phyloP scores from a whole-genome alignment of 1,140 invertebrate genomes.

The Popillia japonica region DNA sequence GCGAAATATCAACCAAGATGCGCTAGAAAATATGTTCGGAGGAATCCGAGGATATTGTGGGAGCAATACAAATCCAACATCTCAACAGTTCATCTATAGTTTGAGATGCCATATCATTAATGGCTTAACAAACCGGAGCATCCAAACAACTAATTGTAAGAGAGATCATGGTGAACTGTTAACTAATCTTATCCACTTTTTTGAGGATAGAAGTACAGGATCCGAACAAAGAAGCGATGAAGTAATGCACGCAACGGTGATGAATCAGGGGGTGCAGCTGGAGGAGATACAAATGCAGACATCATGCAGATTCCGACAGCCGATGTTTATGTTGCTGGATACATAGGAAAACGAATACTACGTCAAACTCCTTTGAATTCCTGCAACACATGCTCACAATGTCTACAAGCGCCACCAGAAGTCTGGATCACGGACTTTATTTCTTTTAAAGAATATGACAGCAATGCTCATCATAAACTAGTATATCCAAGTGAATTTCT shows the following conservation, averaged over 20 bases:
- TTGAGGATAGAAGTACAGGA: no score
- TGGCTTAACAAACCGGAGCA: not conserved
- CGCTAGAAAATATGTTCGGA: not conserved
- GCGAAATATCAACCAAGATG: not conserved
- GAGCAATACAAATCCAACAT: not conserved
- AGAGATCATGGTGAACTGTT: not conserved
- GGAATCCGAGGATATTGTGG: not conserved
- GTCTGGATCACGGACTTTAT: not conserved
- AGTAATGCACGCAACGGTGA: not conserved
- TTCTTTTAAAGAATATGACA: constrained; percentile 5
- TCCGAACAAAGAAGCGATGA: not conserved
- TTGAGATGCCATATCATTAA: not conserved
- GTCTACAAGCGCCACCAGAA: not conserved
- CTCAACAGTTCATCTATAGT: not conserved
- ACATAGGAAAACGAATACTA: not conserved
- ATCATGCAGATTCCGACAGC: not conserved
- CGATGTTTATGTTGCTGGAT: not conserved
- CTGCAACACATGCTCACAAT: not conserved
- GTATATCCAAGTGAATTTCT: not conserved
- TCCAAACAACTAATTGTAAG: not conserved
- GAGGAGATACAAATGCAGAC: not conserved
- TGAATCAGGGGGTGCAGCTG: not conserved
- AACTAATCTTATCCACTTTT: not conserved
- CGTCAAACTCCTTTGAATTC: not conserved
- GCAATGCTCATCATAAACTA: not conserved